phyloP scores from a whole-genome alignment of 2,888 invertebrate species.

The Coleophora flavipennella region DNA sequence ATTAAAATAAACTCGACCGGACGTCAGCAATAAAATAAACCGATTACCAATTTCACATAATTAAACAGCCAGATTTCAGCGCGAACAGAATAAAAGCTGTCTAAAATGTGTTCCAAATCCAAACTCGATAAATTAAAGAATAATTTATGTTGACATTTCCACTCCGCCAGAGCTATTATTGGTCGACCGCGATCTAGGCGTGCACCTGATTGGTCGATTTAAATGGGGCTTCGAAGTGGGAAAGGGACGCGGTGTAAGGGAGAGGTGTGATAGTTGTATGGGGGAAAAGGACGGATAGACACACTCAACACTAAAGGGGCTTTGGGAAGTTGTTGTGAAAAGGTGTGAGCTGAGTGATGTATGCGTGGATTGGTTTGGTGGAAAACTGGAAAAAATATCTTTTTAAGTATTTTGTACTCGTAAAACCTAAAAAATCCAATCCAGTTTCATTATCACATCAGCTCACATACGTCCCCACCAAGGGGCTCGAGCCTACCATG shows the following conservation, averaged over 20 bases:
- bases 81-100: slow-evolving; percentile 5
- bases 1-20: no score
- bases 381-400: neutral
- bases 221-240: slow-evolving; percentile 49
- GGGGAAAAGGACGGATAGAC: slow-evolving; percentile 54
- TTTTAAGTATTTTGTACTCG: no score
- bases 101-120: slow-evolving; percentile 22
- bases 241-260: slow-evolving; percentile 43
- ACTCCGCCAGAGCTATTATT: slow-evolving; percentile 63
- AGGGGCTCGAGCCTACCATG: no score
- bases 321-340: slow-evolving; percentile 47
- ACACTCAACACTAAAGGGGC: slow-evolving; percentile 65
- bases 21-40: no score
- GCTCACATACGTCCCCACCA: no score
- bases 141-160: slow-evolving; percentile 65
- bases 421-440: no score
- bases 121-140: slow-evolving; percentile 34
- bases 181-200: slow-evolving; percentile 46
- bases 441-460: no score
- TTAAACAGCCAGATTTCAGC: neutral
- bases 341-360: slow-evolving; percentile 28
- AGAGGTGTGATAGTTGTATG: slow-evolving; percentile 24
- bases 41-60: no score
- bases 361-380: slow-evolving; percentile 31
- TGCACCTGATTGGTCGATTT: slow-evolving; percentile 54